Evolutionary conservation across 37 sponge, comb jelly and placozoan genomes (phyloP).

Genomic region (Halisarca cf. caerulea): DNA sequence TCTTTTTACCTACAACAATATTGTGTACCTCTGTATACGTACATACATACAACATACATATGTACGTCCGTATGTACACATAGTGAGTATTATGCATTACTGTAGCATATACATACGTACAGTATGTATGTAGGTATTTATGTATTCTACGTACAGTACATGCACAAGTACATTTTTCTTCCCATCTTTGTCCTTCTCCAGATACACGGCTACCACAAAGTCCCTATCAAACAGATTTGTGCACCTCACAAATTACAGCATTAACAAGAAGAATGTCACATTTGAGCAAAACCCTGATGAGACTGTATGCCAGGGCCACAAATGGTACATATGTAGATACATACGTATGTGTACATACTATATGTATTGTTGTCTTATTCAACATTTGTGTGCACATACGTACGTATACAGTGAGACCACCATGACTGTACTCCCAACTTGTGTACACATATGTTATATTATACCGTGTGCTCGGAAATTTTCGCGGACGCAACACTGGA

Average conservation of each 20-base stretch:
- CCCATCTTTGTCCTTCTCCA: constrained; percentile 12
- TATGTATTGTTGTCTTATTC: background rate
- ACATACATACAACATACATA: constrained; percentile 8
- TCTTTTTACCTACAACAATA: too few species aligned
- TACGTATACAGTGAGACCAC: too few species aligned
- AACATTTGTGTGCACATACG: background rate
- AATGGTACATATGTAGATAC: constrained; percentile 61
- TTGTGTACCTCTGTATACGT: background rate
- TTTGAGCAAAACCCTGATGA: constrained; percentile 86
- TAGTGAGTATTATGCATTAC: constrained; percentile 12
- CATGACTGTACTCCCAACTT: too few species aligned
- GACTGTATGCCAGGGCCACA: constrained; percentile 91
- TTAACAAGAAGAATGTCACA: constrained; percentile 80
- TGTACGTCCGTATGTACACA: background rate
- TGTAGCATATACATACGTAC: background rate
- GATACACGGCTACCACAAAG: constrained; percentile 83
- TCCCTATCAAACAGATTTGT: constrained; percentile 86
- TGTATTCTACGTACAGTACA: background rate
- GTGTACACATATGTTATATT: too few species aligned
- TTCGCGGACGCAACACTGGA: too few species aligned
- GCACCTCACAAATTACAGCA: constrained; percentile 93
- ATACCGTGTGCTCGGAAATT: too few species aligned
- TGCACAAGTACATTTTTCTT: background rate
- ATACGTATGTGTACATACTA: background rate
- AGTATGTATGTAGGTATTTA: background rate